Evolutionary conservation across 2,888 invertebrate genomes (phyloP), one percentile per base, ranked within the genome.

Genomic region (Ochropleura plecta): DNA sequence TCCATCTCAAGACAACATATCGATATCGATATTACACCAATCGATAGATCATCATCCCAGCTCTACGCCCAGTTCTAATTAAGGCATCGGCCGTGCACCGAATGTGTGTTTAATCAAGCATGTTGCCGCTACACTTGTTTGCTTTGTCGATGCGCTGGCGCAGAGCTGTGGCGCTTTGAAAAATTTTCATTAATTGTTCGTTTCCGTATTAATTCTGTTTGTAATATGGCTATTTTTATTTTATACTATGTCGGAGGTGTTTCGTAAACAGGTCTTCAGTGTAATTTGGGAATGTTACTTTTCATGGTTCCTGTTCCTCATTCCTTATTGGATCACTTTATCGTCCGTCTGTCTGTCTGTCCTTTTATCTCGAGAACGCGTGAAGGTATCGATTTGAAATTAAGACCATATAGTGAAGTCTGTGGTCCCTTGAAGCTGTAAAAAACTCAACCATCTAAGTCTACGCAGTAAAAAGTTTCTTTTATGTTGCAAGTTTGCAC

Each of bases 101-200:
- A 95, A 95, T 94, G 95, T 95, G 93, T 93, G 95, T 95, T 94
- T 95, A 96, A 96, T 96, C 95, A 96, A 93, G 92, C 94, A 86
- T 89, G 90, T 91, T 91, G 94, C 94, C 94, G 88, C 92, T 89
- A 84, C 90, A 88, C 93, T 93, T 93, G 93, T 94, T 93, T 93
- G 93, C 93, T 93, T 93, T 93, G 92, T 93, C 90, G 89, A 91
- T 92, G 93, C 91, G 92, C 89, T 66, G 49, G 90, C 91, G 92
- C 91, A 90, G 65, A 44, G 62, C 64, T 67, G 60, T 85, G 77
- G 72, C 55, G 60, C 73, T 82, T 85, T 81, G 72, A 81, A 82
- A 82, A 82, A 74, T 74, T 80, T 74, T 75, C 71, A 70, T 79
- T 78, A 76, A 82, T 81, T 78, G 78, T 79, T 60, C 40, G 75